Evolutionary conservation across 1,140 invertebrate species (phyloP), one percentile per base, ranked within the genome.

Genomic region (Tetramorium simillimum): DNA sequence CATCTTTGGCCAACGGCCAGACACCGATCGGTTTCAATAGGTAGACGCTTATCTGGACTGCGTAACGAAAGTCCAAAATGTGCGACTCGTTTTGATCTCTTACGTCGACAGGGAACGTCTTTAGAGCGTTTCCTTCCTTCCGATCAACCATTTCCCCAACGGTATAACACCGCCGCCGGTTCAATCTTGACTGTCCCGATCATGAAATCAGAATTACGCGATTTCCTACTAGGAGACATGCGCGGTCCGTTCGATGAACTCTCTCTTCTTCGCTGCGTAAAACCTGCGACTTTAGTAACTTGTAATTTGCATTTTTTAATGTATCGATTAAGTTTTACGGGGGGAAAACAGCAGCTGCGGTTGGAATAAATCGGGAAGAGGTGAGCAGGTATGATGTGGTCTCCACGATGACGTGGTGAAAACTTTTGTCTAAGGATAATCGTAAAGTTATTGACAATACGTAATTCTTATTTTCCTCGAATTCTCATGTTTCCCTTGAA

Each of bases 271-370:
- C 12, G 40, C 37, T 2, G 18, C 4, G 21, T 46, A n/a, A 72
- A 72, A 53, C 46, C 51, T n/a, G 62, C 28, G 18, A 69, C 63
- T 70, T 81, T 56, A 33, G 58, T 70, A 10, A 84, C 53, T 60
- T 3, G 53, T 53, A 73, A 84, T 84, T 84, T 84, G 69, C 69
- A 84, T 84, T 84, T 84, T 73, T 6, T 73, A 49, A 84, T 73
- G 12, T 33, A 9, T 56, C 6, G 6, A 14, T 84, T 49, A 14
- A 65, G 43, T 62, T 67, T 84, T 37, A 72, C 6, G 7, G 67
- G 14, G 80, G n/a, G n/a, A 65, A 80, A 84, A 60, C 24, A 60
- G 14, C 69, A 84, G 69, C 10, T 84, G 80, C 18, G 18, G 0
- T 60, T 33, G 12, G 14, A 84, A 84, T 9, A 60, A 60, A 84